Evolutionary conservation across 2,797 vertebrate genomes (phyloP).

Genomic region (Enteromius radiatus): DNA sequence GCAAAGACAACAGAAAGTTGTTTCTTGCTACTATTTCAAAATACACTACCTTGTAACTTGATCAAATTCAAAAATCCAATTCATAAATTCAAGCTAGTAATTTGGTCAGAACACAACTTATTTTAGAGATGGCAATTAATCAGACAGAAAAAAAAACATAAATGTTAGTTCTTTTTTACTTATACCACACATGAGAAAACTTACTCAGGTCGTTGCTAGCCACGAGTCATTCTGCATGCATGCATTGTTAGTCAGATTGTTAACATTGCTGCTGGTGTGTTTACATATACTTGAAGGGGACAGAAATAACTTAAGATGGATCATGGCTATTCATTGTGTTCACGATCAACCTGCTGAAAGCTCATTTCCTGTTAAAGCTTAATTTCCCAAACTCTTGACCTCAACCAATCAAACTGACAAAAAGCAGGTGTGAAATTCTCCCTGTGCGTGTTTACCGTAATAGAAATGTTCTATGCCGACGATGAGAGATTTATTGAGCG

Average conservation of each 20-base stretch:
- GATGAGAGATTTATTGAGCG: constrained; percentile 49
- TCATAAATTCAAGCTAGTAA: not conserved
- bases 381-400: constrained; percentile 23
- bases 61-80: too few species aligned
- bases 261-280: not conserved
- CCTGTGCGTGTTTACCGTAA: constrained; percentile 43
- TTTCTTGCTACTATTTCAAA: not conserved
- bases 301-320: constrained; percentile 4
- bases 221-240: not conserved
- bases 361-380: constrained; percentile 20
- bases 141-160: not conserved
- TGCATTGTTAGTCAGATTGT: not conserved
- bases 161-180: not conserved
- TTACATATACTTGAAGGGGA: not conserved
- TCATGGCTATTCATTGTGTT: constrained; percentile 3
- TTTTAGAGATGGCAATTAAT: not conserved
- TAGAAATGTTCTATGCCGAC: constrained; percentile 8
- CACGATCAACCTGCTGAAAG: constrained; percentile 7
- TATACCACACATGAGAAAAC: not conserved
- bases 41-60: not conserved
- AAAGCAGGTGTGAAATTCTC: constrained; percentile 43
- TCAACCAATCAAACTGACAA: constrained; percentile 19
- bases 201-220: not conserved
- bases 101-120: not conserved
- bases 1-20: not conserved